Conservation (phyloP, 2,888 invertebrate genomes). For the Leptinotarsa rubiginosa region DNA sequence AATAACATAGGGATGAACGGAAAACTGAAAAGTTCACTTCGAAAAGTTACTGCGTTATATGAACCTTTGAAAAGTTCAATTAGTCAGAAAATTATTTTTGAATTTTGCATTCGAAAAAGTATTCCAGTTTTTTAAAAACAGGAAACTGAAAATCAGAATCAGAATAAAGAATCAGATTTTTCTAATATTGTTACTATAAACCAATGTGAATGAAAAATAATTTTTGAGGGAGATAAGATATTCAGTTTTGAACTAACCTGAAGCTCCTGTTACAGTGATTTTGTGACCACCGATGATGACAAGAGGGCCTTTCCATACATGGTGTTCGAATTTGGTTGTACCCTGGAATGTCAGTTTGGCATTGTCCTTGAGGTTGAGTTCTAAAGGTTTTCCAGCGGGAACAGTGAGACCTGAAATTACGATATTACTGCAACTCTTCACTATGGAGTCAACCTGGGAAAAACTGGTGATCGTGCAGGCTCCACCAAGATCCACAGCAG, state of each 20-base stretch:
- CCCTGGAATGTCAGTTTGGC: slow-evolving; percentile 31
- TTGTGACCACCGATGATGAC: slow-evolving; percentile 16
- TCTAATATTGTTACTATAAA: neutral
- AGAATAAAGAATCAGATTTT: too few species aligned
- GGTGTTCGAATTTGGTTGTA: slow-evolving; percentile 19
- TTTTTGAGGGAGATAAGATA: neutral
- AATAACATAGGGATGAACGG: too few species aligned
- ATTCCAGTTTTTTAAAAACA: too few species aligned
- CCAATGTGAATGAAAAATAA: neutral
- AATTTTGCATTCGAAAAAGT: too few species aligned
- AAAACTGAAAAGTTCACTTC: too few species aligned
- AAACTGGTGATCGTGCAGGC: slow-evolving; percentile 26
- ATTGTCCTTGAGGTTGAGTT: slow-evolving; percentile 23
- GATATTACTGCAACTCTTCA: slow-evolving; percentile 28
- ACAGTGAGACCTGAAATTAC: slow-evolving; percentile 24
- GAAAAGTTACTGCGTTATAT: too few species aligned
- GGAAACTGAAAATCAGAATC: too few species aligned
- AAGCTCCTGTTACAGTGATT: slow-evolving; percentile 24
- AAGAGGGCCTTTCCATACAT: slow-evolving; percentile 29
- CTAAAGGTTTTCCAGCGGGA: slow-evolving; percentile 30
- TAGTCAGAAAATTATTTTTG: too few species aligned
- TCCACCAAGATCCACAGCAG: slow-evolving; percentile 13
- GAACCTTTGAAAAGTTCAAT: too few species aligned
- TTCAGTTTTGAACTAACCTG: slow-evolving; percentile 14
- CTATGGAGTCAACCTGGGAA: slow-evolving; percentile 20